These are phyloP conservation scores for Ophonus ardosiacus DNA, from an alignment of 2,888 invertebrate genomes.

Conservation along the genomic window DNA sequence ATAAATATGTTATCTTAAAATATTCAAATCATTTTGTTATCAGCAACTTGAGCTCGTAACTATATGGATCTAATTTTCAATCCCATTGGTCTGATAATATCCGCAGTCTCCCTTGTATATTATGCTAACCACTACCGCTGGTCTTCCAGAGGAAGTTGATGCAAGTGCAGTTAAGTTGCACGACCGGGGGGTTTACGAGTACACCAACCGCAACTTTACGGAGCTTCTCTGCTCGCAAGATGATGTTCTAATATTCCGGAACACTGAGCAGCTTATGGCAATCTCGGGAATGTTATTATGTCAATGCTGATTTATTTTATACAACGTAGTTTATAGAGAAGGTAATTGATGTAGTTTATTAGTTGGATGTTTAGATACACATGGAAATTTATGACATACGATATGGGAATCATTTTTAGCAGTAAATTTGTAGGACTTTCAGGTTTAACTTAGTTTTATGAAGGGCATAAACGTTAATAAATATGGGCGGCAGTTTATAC, in stretches of 20 bases:
- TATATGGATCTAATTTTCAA: conserved; percentile 5
- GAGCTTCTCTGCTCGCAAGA: background rate
- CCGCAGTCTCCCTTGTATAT: background rate
- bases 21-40: background rate
- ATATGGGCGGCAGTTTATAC: too few species aligned
- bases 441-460: too few species aligned
- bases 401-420: too few species aligned
- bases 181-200: background rate
- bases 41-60: background rate
- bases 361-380: background rate
- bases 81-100: background rate
- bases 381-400: too few species aligned
- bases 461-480: too few species aligned
- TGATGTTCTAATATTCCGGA: conserved; percentile 10
- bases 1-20: background rate
- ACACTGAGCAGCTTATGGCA: conserved; percentile 3
- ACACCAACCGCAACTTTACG: conserved; percentile 2
- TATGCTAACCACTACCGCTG: background rate
- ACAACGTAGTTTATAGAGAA: background rate
- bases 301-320: conserved; percentile 9
- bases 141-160: background rate
- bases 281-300: conserved; percentile 4
- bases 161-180: conserved; percentile 38
- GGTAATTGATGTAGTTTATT: background rate
- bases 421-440: too few species aligned